These are phyloP conservation scores for Passer domesticus DNA, from an alignment of 2,113 vertebrate species.

Conservation along the genomic window DNA sequence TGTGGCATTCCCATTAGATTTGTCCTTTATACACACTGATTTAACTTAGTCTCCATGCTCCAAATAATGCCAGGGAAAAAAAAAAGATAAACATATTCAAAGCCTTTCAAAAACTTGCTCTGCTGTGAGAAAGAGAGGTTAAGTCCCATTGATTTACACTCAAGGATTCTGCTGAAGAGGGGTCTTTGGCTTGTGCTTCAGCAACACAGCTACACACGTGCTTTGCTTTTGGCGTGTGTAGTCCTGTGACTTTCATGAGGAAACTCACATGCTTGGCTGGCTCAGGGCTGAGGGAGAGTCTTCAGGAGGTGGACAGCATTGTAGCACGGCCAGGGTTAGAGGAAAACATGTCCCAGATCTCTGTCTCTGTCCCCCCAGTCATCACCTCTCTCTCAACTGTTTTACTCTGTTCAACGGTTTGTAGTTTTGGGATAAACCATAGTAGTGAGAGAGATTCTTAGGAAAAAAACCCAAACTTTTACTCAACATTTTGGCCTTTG, in stretches of 20 bases:
- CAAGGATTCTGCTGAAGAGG: neutral
- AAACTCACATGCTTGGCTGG: neutral
- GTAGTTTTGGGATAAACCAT: neutral
- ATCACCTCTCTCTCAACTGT: neutral
- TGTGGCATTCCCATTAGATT: neutral
- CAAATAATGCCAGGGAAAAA: neutral
- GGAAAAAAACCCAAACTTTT: neutral
- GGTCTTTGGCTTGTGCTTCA: neutral
- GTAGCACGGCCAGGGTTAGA: fast-evolving
- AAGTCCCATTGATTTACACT: neutral
- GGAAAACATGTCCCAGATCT: neutral
- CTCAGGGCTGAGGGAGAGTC: neutral
- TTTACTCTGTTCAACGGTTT: neutral
- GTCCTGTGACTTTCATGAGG: conserved; percentile 27
- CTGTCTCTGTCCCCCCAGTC: neutral
- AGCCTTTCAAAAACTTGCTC: neutral
- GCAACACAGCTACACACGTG: neutral
- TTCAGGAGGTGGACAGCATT: neutral
- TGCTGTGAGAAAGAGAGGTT: neutral
- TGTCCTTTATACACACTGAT: neutral
- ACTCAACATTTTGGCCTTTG: conserved; percentile 14
- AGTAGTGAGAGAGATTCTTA: neutral
- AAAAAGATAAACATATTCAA: neutral
- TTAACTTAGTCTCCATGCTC: neutral
- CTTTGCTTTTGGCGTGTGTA: neutral